Conservation (phyloP, 1,140 invertebrate species). For the Cherax quadricarinatus region DNA sequence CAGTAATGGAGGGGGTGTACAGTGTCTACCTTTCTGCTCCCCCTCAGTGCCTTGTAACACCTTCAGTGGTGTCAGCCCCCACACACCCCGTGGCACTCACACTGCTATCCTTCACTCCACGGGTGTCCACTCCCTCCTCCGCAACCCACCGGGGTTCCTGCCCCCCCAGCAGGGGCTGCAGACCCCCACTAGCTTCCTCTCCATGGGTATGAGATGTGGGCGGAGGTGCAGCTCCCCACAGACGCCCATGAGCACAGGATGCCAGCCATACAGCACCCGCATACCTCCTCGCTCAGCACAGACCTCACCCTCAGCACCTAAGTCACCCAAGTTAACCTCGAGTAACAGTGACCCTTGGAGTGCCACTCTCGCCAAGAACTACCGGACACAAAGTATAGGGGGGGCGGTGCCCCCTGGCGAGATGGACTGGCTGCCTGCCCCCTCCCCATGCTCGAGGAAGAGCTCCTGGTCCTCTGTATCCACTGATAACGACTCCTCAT, state of each 20-base stretch:
- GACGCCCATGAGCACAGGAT: constrained; percentile 32
- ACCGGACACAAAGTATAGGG: constrained; percentile 43
- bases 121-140: constrained; percentile 50
- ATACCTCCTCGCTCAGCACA: constrained; percentile 53
- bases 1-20: background rate
- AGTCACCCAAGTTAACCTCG: constrained; percentile 55
- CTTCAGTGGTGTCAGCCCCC: background rate
- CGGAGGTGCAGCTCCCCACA: constrained; percentile 45
- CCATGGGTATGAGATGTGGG: constrained; percentile 24
- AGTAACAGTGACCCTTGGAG: constrained; percentile 65
- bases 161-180: constrained; percentile 16
- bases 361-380: constrained; percentile 50
- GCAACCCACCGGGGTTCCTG: constrained; percentile 13
- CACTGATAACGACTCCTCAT: constrained; percentile 66
- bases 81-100: constrained; percentile 29
- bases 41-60: constrained; percentile 31
- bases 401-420: constrained; percentile 55
- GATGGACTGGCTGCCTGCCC: constrained; percentile 69
- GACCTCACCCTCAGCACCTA: constrained; percentile 55
- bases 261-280: constrained; percentile 19
- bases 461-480: constrained; percentile 70
- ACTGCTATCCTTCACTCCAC: constrained; percentile 22
- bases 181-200: constrained; percentile 4
- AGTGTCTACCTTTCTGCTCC: background rate
- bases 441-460: constrained; percentile 67